Evolutionary conservation across 2,113 vertebrate species (phyloP).

Genomic region (Pluvialis apricaria): DNA sequence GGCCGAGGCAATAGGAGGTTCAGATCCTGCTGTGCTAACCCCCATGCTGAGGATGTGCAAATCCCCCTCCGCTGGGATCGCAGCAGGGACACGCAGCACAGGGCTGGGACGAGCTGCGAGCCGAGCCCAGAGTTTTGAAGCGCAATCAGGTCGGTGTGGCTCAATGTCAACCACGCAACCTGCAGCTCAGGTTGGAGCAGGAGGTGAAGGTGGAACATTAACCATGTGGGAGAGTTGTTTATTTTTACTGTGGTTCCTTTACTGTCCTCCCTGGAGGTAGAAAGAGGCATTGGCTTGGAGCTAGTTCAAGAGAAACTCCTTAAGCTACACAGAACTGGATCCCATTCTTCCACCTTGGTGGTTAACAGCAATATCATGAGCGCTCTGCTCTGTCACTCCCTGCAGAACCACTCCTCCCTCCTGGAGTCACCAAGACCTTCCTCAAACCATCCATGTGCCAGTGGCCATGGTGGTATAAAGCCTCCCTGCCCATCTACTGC

Average conservation of each 20-base stretch:
- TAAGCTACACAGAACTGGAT: neutral
- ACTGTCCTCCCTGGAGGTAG: neutral
- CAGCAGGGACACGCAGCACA: fast-evolving
- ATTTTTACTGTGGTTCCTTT: neutral
- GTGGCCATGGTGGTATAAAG: neutral
- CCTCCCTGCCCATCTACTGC: neutral
- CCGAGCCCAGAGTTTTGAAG: neutral
- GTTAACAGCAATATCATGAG: neutral
- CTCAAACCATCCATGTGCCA: neutral
- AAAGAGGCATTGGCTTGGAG: neutral
- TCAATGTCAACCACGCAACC: neutral
- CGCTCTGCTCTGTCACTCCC: neutral
- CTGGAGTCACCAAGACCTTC: neutral
- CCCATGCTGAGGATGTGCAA: neutral
- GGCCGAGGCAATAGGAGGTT: fast-evolving
- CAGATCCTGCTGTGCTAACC: neutral
- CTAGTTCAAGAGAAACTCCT: neutral
- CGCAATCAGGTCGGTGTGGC: neutral
- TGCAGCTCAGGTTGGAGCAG: neutral
- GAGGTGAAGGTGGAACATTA: neutral
- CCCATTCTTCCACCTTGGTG: neutral
- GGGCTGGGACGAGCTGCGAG: neutral
- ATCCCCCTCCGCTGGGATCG: neutral
- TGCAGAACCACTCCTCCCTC: neutral
- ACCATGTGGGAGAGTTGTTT: neutral